phyloP scores from a whole-genome alignment of 2,888 invertebrate genomes.

The Andrena praecox region DNA sequence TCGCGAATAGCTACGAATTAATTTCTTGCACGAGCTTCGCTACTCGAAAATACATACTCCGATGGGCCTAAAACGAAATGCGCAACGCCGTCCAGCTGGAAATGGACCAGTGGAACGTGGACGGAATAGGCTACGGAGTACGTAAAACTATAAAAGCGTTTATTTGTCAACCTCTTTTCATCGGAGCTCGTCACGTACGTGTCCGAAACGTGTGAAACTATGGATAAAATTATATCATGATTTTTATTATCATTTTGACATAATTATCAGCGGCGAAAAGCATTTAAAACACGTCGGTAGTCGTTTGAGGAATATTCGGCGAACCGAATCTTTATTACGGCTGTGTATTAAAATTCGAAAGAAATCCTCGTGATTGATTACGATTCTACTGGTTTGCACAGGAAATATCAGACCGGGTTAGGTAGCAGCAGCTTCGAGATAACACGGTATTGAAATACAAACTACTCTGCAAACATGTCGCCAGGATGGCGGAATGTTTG shows the following conservation, averaged over 20 bases:
- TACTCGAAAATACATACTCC: too few species aligned
- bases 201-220: too few species aligned
- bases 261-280: not conserved
- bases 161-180: too few species aligned
- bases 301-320: not conserved
- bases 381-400: slow-evolving; percentile 59
- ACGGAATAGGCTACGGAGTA: too few species aligned
- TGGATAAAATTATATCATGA: not conserved
- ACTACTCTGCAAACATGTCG: slow-evolving; percentile 58
- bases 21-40: too few species aligned
- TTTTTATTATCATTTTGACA: not conserved
- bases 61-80: too few species aligned
- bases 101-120: too few species aligned
- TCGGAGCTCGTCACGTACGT: too few species aligned
- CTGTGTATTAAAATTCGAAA: slow-evolving; percentile 15
- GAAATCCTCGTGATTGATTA: slow-evolving; percentile 22
- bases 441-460: slow-evolving; percentile 51
- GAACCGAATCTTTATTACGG: not conserved
- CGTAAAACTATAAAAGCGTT: too few species aligned
- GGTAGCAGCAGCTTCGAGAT: slow-evolving; percentile 54
- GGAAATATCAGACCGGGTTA: slow-evolving; percentile 62
- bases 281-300: not conserved
- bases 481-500: slow-evolving; percentile 45
- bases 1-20: too few species aligned
- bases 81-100: too few species aligned